Base-by-base conservation (phyloP, 64 coral and sea anemone genomes). In the Cladopsammia gracilis region DNA sequence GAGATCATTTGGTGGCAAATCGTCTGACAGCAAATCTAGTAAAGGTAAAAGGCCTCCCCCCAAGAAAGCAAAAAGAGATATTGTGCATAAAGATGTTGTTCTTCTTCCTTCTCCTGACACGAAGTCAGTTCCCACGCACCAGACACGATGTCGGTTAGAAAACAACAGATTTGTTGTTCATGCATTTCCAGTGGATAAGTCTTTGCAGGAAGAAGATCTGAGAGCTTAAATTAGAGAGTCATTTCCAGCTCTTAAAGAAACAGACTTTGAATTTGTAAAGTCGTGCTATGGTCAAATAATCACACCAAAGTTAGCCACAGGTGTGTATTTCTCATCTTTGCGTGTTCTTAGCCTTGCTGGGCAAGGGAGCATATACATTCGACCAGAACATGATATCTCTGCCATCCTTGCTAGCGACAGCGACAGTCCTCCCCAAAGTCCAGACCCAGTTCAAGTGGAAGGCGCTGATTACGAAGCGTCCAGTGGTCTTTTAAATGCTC, bases 321-420 rank as follows among this genome's bases (percentile, higher is more conserved):
- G 58, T 78, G 64, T 65, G 58, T 25, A 75, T 18, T 79, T 77
- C 50, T 88, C 86, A 75, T 50, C 71, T 74, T 74, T 24, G 15
- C 71, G 75, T 62, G 86, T 88, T 74, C 71, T 76, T 22, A 74
- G 70, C 86, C 70, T 76, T 88, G 69, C 71, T 20, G 72, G 70
- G 16, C 88, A 90, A 71, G 88, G 59, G 56, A 80, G 76, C 60
- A 56, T 90, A 62, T 90, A 90, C 64, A 90, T 90, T 57, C 88
- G 64, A 56, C 64, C 76, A 90, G 79, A 69, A 57, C 50, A 58
- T 19, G 88, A 90, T 77, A 77, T 77, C 74, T 77, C 74, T 77
- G 48, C 48, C 20, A 53, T 4, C 20, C 74, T 77, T 77, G 46
- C 11, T 53, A 50, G 48, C 54, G 75, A 77, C 75, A 51, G 4